Base-by-base conservation (phyloP, 2,797 vertebrate genomes). In the Acomys russatus region DNA sequence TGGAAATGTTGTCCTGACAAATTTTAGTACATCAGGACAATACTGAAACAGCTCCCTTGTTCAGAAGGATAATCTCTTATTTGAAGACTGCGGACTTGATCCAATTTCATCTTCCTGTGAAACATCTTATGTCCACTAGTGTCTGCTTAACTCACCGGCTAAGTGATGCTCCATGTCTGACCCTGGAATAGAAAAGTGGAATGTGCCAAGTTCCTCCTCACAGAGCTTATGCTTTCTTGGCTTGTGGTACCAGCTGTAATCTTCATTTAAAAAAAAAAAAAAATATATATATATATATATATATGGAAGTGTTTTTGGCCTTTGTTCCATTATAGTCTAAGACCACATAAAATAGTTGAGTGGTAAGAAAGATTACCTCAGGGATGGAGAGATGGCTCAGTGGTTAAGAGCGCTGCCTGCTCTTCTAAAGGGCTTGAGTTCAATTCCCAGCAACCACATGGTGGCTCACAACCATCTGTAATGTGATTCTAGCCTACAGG, bases 31-130 rank as follows among this genome's bases (percentile, higher is more conserved):
- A 2, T 70, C 95, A 54, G 94, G 63, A 83, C 92, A 77, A 96
- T 92, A 63, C 10, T 80, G 82, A 59, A 51, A 12, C 73, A 95
- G 78, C 88, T 92, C 71, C 51, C 54, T 76, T 66, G n/a, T 11
- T 90, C 63, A 17, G 11, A 87, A 95, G 44, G 54, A 54, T 59
- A 44, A 73, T 89, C 80, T 35, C 77, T 88, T 64, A 2, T 89
- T 64, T 54, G 78, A 94, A 71, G 73, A 70, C 92, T 90, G 92
- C 83, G 78, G 91, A 63, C 84, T 88, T 77, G 61, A 84, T 68
- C 88, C 76, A 88, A 0, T 93, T 78, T 33, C 33, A 3, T 79
- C 95, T 91, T 97, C 88, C 90, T 63, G 38, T 73, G 79, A 94
- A 89, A n/a, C 78, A 89, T 79, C 30, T 76, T 70, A 49, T n/a